Conservation (phyloP, 2,888 invertebrate genomes). For the Thymelicus sylvestris region DNA sequence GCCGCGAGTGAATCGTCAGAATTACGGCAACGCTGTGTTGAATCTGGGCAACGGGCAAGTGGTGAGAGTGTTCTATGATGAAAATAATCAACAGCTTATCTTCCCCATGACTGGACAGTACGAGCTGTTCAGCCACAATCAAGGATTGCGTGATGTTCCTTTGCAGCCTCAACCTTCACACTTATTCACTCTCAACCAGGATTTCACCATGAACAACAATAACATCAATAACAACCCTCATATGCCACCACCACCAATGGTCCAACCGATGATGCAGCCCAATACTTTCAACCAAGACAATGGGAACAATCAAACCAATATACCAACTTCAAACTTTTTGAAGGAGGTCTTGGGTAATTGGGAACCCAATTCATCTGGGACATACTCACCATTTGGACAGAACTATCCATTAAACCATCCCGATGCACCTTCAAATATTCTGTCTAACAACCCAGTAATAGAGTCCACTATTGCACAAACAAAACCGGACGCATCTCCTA, state of each 20-base stretch:
- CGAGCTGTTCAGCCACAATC: conserved; percentile 75
- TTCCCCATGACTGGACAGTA: conserved; percentile 78
- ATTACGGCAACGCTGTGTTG: conserved; percentile 76
- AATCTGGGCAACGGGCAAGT: conserved; percentile 78
- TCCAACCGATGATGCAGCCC: conserved; percentile 51
- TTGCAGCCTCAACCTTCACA: conserved; percentile 63
- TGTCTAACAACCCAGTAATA: conserved; percentile 57
- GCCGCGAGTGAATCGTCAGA: conserved; percentile 63
- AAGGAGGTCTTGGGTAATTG: conserved; percentile 90
- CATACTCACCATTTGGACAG: conserved; percentile 90
- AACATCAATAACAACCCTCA: conserved; percentile 55
- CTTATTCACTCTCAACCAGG: conserved; percentile 73
- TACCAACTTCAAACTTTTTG: conserved; percentile 83
- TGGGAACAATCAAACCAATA: conserved; percentile 53
- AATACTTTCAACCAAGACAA: conserved; percentile 59
- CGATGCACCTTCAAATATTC: conserved; percentile 68
- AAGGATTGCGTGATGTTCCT: conserved; percentile 67
- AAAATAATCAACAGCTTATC: conserved; percentile 77
- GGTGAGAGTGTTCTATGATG: conserved; percentile 75
- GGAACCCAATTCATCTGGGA: conserved; percentile 89
- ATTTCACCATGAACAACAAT: conserved; percentile 66
- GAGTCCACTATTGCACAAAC: conserved; percentile 59
- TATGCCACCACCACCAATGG: conserved; percentile 49
- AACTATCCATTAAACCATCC: conserved; percentile 82
- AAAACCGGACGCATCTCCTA: conserved; percentile 69